Evolutionary conservation across 2,113 vertebrate species (phyloP), one percentile per base, ranked within the genome.

Genomic region (Syngnathus typhle): DNA sequence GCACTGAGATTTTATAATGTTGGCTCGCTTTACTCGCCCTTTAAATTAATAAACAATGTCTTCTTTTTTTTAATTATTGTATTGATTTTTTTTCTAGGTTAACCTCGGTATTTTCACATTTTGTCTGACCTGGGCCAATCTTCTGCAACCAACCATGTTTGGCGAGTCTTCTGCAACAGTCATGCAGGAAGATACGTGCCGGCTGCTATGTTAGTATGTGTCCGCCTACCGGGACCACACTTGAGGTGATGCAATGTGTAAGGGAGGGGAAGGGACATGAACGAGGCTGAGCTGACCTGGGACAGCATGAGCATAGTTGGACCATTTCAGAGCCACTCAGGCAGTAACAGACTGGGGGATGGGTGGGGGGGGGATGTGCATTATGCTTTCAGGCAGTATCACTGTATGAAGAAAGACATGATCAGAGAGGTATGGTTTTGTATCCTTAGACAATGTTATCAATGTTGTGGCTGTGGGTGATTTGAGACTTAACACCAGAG

Each of bases 241-340:
- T 11, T 6, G 72, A 77, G 74, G 72, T 67, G 73, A 27, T 16
- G 44, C 60, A 68, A 44, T 9, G 11, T 61, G 60, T 67, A 62
- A 75, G 70, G 76, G 67, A 74, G 65, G 54, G 71, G 39, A 72
- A 64, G 59, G 67, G 69, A 74, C 70, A 37, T 21, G 19, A 76
- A 80, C 70, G 66, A 73, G 79, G 72, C 77, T 64, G 67, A 71
- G 67, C 36, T 16, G 66, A 80, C 74, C 54, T 72, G 67, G 76
- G 80, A 72, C 73, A 71, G 68, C 44, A 54, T 59, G 73, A 67
- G 63, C 73, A 69, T 79, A 85, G 82, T 82, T 79, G 76, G 77
- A 62, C 73, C 71, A 68, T 66, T 72, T 82, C 82, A 80, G 66
- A n/a, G 27, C 55, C 70, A 79, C 64, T 65, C 67, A 79, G 74